phyloP scores from a whole-genome alignment of 2,113 vertebrate species.

The Pionites leucogaster region DNA sequence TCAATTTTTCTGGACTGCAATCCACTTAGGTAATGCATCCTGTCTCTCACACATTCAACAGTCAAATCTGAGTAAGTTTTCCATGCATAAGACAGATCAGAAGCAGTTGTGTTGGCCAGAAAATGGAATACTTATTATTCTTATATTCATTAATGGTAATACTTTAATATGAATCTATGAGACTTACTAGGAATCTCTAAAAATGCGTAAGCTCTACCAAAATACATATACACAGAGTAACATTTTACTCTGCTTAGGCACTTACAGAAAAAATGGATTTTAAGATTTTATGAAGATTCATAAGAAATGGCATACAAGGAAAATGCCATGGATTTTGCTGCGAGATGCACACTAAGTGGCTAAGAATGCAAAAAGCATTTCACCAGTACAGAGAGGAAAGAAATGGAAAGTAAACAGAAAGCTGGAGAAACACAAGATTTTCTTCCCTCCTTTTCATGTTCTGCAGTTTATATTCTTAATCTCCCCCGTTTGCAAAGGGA shows the following conservation, averaged over 20 bases:
- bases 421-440: not conserved
- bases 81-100: not conserved
- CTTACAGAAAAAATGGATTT: not conserved
- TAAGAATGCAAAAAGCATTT: not conserved
- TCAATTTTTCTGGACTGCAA: not conserved
- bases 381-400: not conserved
- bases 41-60: not conserved
- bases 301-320: not conserved
- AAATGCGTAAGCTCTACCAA: not conserved
- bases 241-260: not conserved
- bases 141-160: not conserved
- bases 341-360: not conserved
- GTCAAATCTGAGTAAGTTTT: not conserved
- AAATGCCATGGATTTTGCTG: not conserved
- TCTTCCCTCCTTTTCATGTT: fast-evolving
- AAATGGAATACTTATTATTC: not conserved
- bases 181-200: not conserved
- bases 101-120: not conserved
- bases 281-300: not conserved
- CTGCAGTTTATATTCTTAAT: not conserved
- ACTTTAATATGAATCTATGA: not conserved
- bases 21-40: not conserved
- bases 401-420: not conserved
- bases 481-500: not conserved
- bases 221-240: not conserved